phyloP scores from a whole-genome alignment of 23 tunicate genomes.

The Oikopleura albicans region DNA sequence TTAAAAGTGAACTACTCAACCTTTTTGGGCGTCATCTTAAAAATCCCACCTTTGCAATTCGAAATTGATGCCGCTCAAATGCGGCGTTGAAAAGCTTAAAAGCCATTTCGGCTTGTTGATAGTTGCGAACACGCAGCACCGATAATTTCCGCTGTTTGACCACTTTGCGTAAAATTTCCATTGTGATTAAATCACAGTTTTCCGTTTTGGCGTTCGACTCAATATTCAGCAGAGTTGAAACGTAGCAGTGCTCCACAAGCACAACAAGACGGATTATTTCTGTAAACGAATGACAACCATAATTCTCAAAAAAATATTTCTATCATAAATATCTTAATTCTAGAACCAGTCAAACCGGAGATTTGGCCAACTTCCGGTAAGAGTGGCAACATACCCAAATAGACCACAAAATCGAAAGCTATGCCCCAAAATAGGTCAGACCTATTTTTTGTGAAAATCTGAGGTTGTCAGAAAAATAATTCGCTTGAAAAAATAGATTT shows the following conservation, averaged over 20 bases:
- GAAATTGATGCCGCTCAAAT: neutral
- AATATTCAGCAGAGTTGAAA: neutral
- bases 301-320: neutral
- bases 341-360: too few relatives aligned
- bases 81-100: neutral
- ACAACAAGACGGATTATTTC: neutral
- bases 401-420: too few relatives aligned
- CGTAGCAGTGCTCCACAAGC: neutral
- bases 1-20: too few relatives aligned
- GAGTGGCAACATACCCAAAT: too few relatives aligned
- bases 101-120: neutral
- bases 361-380: too few relatives aligned
- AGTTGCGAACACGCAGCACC: neutral
- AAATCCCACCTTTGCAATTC: neutral
- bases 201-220: neutral
- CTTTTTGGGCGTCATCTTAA: neutral
- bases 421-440: too few relatives aligned
- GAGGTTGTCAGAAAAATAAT: too few relatives aligned
- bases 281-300: neutral
- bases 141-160: neutral
- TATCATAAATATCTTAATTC: neutral
- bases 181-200: neutral
- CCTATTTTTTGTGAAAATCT: too few relatives aligned
- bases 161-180: neutral
- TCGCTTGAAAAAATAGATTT: too few relatives aligned